A percentile compares a stretch with the other conserved stretches of the same genome.
Conservation (phyloP, 2,888 invertebrate genomes). For the Fragum fragum region DNA sequence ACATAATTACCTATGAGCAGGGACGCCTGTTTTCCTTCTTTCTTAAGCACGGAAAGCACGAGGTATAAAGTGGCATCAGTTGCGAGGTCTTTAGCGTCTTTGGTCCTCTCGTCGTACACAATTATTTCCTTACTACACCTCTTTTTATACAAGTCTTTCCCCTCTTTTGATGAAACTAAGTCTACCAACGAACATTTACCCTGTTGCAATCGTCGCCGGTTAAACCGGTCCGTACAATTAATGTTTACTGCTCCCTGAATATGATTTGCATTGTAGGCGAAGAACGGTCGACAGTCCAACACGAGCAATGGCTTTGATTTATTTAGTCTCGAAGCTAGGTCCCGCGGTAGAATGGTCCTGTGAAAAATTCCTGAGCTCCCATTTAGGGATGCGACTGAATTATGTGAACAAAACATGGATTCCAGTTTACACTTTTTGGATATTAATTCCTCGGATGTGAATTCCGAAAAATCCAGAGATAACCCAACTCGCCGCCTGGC, state of each 20-base stretch:
- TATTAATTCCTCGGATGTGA: slow-evolving; percentile 55
- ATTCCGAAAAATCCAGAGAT: slow-evolving; percentile 60
- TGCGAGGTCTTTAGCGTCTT: slow-evolving; percentile 88
- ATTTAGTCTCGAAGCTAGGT: slow-evolving; percentile 74
- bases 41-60: slow-evolving; percentile 90
- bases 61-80: slow-evolving; percentile 89
- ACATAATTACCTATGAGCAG: slow-evolving; percentile 90
- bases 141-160: slow-evolving; percentile 89
- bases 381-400: slow-evolving; percentile 38
- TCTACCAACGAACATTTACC: slow-evolving; percentile 91
- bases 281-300: slow-evolving; percentile 91
- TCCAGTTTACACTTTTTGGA: slow-evolving; percentile 78
- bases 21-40: slow-evolving; percentile 90
- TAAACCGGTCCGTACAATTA: slow-evolving; percentile 91
- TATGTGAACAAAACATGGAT: slow-evolving; percentile 59
- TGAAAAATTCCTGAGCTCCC: slow-evolving; percentile 45
- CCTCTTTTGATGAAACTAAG: slow-evolving; percentile 90
- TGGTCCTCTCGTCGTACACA: slow-evolving; percentile 91
- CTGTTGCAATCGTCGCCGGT: slow-evolving; percentile 90
- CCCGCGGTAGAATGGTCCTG: slow-evolving; percentile 75
- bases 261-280: slow-evolving; percentile 91
- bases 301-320: slow-evolving; percentile 86
- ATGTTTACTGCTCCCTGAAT: slow-evolving; percentile 90
- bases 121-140: slow-evolving; percentile 89
- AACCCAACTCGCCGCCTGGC: slow-evolving; percentile 60